Evolutionary conservation across 1,140 invertebrate species (phyloP).

Genomic region (Drosophila arizonae): DNA sequence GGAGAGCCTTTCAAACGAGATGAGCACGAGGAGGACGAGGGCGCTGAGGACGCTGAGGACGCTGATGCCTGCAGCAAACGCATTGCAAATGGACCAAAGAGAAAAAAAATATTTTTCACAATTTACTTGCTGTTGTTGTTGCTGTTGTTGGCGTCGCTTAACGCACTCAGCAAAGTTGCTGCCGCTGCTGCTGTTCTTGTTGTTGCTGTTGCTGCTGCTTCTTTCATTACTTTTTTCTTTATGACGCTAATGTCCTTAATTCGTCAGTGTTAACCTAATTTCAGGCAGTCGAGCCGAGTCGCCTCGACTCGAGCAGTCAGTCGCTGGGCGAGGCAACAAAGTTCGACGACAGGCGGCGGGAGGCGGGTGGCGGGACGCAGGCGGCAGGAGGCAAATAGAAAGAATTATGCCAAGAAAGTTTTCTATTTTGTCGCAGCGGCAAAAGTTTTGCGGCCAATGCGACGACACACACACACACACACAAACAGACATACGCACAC

Average conservation of each 20-base stretch:
- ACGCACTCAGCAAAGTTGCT: constrained; percentile 65
- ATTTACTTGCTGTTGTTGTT: constrained; percentile 29
- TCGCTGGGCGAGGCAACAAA: constrained; percentile 39
- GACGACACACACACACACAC: constrained; percentile 41
- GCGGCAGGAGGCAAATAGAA: constrained; percentile 73
- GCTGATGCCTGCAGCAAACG: constrained; percentile 39
- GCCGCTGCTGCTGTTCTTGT: constrained; percentile 17
- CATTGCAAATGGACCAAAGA: constrained; percentile 16
- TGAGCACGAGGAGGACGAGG: too few species aligned
- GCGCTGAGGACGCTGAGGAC: too few species aligned
- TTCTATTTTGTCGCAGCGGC: constrained; percentile 77
- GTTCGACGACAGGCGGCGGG: constrained; percentile 54
- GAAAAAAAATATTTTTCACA: constrained; percentile 4
- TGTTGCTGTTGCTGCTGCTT: constrained; percentile 35
- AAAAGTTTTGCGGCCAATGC: constrained; percentile 79
- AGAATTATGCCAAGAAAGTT: constrained; percentile 81
- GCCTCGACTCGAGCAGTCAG: not conserved
- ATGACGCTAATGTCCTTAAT: constrained; percentile 81
- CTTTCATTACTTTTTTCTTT: constrained; percentile 81
- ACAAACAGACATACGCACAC: constrained; percentile 12
- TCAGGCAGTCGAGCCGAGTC: constrained; percentile 55
- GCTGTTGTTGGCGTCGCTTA: constrained; percentile 25
- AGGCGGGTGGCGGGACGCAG: constrained; percentile 21
- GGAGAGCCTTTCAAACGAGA: constrained; percentile 38
- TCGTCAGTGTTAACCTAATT: constrained; percentile 81